Evolutionary conservation across 2,113 vertebrate species (phyloP), one percentile per base, ranked within the genome.

Genomic region (Eubucco bourcierii): DNA sequence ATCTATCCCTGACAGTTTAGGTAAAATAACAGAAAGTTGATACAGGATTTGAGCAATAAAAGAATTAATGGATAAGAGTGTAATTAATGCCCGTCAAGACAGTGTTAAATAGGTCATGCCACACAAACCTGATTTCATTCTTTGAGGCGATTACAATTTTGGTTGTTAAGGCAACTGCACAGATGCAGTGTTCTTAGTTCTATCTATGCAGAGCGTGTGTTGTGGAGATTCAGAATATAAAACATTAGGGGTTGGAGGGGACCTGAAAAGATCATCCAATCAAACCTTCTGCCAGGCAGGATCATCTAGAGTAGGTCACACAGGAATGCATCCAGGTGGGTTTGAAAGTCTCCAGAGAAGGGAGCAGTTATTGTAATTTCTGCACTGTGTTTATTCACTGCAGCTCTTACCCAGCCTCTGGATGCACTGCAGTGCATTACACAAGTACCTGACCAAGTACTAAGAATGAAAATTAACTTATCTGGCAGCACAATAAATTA

Each of bases 21-120:
- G 63, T 82, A 93, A 82, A 84, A 56, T 82, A 82, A 84, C 75
- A 92, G 94, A 92, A 96, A 92, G 77, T 13, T 92, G 90, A 93
- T 95, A 90, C 67, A 80, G 80, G 92, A 82, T 77, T 92, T 92
- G 52, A 90, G 84, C 74, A 87, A 68, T 90, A 61, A 80, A 68
- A 68, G 65, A 90, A 91, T 81, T 91, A 96, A 87, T 0, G 0
- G 78, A 76, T 70, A 66, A 81, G 88, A 88, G 89, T 28, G 2
- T 46, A 92, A 84, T 82, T 85, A 87, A 90, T 80, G 41, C 60
- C 65, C 1, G 5, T 80, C 41, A 39, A 77, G 65, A 84, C 77
- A 67, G 78, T 71, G 46, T 93, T 92, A 92, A 95, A 87, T 60
- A 94, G 94, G 92, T 94, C 94, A 93, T 93, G 89, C 76, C 90